Percentiles rank a stretch among this genome's conserved stretches.
These are phyloP conservation scores for Cephus sareptanus DNA, from an alignment of 2,888 invertebrate genomes.

Conservation along the genomic window DNA sequence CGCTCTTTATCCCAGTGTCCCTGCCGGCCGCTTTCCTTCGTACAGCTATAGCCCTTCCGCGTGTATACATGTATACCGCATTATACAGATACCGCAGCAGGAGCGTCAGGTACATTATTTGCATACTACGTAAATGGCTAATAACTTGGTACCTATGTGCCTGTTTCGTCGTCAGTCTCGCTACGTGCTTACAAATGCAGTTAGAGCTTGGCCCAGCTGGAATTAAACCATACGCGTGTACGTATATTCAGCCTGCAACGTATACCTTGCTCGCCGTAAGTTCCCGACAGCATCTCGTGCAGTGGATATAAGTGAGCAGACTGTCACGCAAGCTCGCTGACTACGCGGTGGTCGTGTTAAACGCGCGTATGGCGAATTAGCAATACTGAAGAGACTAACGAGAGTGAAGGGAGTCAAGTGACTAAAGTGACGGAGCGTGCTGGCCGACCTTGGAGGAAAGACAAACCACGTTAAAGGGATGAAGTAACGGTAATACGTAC, in stretches of 20 bases:
- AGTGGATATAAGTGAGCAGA: too few species aligned
- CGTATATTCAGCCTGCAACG: neutral
- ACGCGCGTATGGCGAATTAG: neutral
- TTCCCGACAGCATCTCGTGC: too few species aligned
- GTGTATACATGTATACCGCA: constrained; percentile 20
- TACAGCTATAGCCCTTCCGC: neutral
- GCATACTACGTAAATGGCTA: constrained; percentile 8
- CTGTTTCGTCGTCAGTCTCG: neutral
- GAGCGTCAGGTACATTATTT: constrained; percentile 10
- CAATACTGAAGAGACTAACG: neutral
- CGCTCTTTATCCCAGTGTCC: neutral
- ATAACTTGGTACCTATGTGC: neutral
- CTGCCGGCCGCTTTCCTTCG: neutral
- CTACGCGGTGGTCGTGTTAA: too few species aligned
- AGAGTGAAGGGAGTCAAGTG: neutral
- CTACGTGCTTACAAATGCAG: neutral
- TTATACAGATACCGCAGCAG: constrained; percentile 15
- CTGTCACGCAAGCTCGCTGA: too few species aligned
- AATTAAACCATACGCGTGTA: neutral
- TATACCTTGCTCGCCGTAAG: too few species aligned
- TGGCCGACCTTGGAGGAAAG: neutral
- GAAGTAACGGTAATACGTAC: too few species aligned
- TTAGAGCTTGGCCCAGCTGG: neutral
- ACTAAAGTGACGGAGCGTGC: neutral
- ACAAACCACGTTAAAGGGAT: neutral